These are phyloP conservation scores for Alsophila aescularia DNA, from an alignment of 2,888 invertebrate species.

Conservation along the genomic window DNA sequence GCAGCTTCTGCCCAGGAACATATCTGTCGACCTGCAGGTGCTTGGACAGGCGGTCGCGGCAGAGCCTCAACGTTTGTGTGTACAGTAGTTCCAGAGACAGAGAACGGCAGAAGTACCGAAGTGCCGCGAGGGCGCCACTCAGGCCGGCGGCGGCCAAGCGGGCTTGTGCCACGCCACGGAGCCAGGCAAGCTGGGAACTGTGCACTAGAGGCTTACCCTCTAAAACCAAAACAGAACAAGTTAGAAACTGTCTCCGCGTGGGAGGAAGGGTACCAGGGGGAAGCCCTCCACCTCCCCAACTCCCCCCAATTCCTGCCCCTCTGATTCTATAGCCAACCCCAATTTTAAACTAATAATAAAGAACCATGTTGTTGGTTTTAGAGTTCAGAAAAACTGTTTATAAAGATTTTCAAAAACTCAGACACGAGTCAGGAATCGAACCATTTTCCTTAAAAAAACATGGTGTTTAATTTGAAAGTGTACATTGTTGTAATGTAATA, in stretches of 20 bases:
- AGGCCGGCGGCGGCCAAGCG: conserved; percentile 91
- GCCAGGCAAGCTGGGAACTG: conserved; percentile 95
- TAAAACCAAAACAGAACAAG: conserved; percentile 67
- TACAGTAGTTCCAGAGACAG: conserved; percentile 96
- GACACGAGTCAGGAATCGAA: too few species aligned
- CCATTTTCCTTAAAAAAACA: too few species aligned
- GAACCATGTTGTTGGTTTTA: neutral
- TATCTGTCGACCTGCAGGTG: conserved; percentile 97
- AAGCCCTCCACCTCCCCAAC: too few species aligned
- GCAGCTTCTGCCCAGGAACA: conserved; percentile 93
- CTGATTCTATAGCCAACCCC: too few species aligned
- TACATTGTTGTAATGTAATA: too few species aligned
- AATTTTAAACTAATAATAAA: neutral
- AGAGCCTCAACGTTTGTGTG: conserved; percentile 94
- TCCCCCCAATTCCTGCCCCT: too few species aligned
- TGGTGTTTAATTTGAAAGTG: too few species aligned
- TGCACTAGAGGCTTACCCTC: conserved; percentile 98
- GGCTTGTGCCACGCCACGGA: conserved; percentile 97
- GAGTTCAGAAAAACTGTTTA: too few species aligned
- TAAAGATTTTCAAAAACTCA: too few species aligned
- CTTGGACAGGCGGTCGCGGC: conserved; percentile 93
- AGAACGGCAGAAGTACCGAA: conserved; percentile 97
- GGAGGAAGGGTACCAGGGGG: too few species aligned
- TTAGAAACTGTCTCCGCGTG: too few species aligned
- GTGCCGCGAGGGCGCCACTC: conserved; percentile 85